phyloP scores from a whole-genome alignment of 2,888 invertebrate genomes.

The Phortica okadai region DNA sequence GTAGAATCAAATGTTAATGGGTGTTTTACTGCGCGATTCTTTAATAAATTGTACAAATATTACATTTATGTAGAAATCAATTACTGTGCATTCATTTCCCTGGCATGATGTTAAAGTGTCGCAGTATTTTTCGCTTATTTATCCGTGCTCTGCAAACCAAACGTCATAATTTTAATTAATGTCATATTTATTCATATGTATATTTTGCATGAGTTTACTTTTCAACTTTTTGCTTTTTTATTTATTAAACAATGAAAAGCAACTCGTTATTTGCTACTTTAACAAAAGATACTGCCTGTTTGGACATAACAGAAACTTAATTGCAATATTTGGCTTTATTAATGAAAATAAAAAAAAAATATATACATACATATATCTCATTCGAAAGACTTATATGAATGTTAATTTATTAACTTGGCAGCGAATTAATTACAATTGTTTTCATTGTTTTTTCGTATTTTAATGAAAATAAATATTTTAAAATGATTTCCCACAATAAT shows the following conservation, averaged over 20 bases:
- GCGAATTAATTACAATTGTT: constrained; percentile 11
- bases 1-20: neutral
- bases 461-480: neutral
- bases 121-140: neutral
- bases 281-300: constrained; percentile 9
- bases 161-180: constrained; percentile 57
- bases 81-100: constrained; percentile 1
- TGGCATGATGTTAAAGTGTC: neutral
- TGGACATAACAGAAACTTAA: neutral
- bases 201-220: neutral
- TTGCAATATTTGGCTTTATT: constrained; percentile 3
- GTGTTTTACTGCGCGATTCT: neutral
- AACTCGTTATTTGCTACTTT: constrained; percentile 22
- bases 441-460: neutral
- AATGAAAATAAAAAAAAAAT: constrained; percentile 5
- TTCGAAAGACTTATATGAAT: constrained; percentile 2
- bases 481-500: neutral
- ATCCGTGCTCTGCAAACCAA: constrained; percentile 32
- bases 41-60: constrained; percentile 29
- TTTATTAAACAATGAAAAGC: constrained; percentile 19
- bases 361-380: neutral
- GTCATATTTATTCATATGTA: constrained; percentile 46
- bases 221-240: constrained; percentile 14
- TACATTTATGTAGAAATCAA: constrained; percentile 20
- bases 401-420: constrained; percentile 7